A percentile compares a stretch with the other conserved stretches of the same genome.
phyloP scores from a whole-genome alignment of 2,888 invertebrate species.

The Metopia argyrocephala region DNA sequence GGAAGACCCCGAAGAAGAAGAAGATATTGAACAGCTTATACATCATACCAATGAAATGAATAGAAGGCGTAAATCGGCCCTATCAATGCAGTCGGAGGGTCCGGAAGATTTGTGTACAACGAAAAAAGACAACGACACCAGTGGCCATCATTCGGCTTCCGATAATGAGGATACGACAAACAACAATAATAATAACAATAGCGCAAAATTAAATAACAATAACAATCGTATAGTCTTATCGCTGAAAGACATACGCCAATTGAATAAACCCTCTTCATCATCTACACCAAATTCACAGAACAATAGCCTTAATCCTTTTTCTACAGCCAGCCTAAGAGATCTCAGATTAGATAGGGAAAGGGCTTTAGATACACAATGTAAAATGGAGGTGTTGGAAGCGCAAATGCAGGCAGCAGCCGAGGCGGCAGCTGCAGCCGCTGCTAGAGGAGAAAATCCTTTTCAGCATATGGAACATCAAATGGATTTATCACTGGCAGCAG shows the following conservation, averaged over 20 bases:
- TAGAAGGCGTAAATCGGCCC: conserved; percentile 73
- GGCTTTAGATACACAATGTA: conserved; percentile 72
- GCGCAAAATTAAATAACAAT: conserved; percentile 73
- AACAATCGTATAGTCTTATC: conserved; percentile 78
- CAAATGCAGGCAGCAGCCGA: conserved; percentile 77
- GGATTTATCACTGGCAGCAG: conserved; percentile 78
- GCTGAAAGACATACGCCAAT: conserved; percentile 77
- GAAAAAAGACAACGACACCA: conserved; percentile 71
- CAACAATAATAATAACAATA: conserved; percentile 74
- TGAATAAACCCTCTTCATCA: conserved; percentile 75
- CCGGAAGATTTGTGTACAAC: conserved; percentile 78
- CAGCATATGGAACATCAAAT: conserved; percentile 79
- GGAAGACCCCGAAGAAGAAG: conserved; percentile 68
- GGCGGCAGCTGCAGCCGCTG: conserved; percentile 72
- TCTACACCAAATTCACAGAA: conserved; percentile 67
- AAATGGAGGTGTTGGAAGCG: conserved; percentile 75
- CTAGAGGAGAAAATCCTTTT: conserved; percentile 74
- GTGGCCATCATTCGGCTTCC: conserved; percentile 64
- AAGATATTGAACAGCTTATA: conserved; percentile 76
- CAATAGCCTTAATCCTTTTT: conserved; percentile 69
- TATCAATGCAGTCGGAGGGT: conserved; percentile 73
- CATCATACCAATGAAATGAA: conserved; percentile 72
- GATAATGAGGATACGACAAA: conserved; percentile 70
- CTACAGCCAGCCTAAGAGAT: conserved; percentile 72
- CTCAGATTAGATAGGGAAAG: conserved; percentile 68